Evolutionary conservation across 2,797 vertebrate genomes (phyloP), one percentile per base, ranked within the genome.

Genomic region (Sebastolobus alascanus): DNA sequence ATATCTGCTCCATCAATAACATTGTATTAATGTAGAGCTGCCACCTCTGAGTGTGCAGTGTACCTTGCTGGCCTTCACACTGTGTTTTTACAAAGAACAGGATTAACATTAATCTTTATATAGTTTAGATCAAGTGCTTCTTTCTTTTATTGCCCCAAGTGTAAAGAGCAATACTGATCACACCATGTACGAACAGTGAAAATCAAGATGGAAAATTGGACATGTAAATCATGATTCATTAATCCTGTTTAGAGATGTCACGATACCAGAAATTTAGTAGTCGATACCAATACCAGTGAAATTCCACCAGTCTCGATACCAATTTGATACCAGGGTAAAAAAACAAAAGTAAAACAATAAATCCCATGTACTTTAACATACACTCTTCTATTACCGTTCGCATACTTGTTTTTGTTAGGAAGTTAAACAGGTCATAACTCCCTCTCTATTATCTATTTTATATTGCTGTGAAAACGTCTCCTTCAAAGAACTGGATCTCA

Each of bases 211-310:
- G 8, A 66, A 70, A 73, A 73, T 75, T 25, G 4, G 46, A 50
- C 59, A 6, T 40, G n/a, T 31, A 66, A 59, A 65, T 68, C 20
- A 40, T 71, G 5, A 76, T 40, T 69, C 4, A 31, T 61, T 77
- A 12, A 79, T 35, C 6, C 33, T 35, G 33, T 35, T 35, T 35
- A 35, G 33, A 6, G 33, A 35, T 35, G 33, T 35, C 33, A 7
- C 33, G 2, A 35, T 35, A 35, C 33, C 33, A 35, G 33, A 35
- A 35, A 35, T 35, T 8, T 35, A 35, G 33, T 35, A 35, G 33
- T 35, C 33, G 8, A 35, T 8, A 35, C 8, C 43, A 18, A 20
- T 46, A 18, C 16, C 43, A 46, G 16, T 18, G 43, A 18, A 46
- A 46, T 46, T 46, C 43, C 18, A 31, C 31, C 3, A 4, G 3